Base-by-base conservation (phyloP, 1,140 invertebrate genomes). In the Hycleus cichorii region DNA sequence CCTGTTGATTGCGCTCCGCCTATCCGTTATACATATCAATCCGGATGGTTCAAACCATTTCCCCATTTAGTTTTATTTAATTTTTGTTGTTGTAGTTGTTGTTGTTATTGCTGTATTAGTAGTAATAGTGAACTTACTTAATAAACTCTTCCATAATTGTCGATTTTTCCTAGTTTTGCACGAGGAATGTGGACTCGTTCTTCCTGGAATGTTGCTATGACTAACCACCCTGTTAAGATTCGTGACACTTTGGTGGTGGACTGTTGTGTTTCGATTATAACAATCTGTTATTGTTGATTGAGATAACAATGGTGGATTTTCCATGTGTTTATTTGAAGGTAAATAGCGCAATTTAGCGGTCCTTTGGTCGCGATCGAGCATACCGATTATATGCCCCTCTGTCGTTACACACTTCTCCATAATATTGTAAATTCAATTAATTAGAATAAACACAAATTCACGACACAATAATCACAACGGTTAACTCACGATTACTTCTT, bases 341-440 rank as follows among this genome's bases (percentile, higher is more conserved):
- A 32, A 32, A 24, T 40, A 40, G 18, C 58, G 40, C 44, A 61
- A 39, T 61, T 69, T 69, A 32, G 65, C 62, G 24, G 69, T 71
- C 42, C 69, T 62, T 53, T 65, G 63, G 49, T 71, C 69, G 10
- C 69, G 58, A 47, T 71, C 64, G 25, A 71, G 47, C 69, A 71
- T 71, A 27, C 69, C 69, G 24, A 49, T 49, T 26, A 64, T 32
- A 58, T 70, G 64, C 12, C 61, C 65, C 46, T 48, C 46, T 32
- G 32, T 7, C 32, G 32, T 32, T 5, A 32, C 7, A 32, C 32
- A 32, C 32, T 32, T 32, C 4, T 32, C 32, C 32, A 32, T 32
- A 32, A 32, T 32, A 32, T 7, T 32, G 1, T 2, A 32, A 32
- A 32, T 18, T 1, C 1, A 18, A 32, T 32, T 32, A 32, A 32